phyloP scores from a whole-genome alignment of 1,140 invertebrate species.

The Papilio xuthus region DNA sequence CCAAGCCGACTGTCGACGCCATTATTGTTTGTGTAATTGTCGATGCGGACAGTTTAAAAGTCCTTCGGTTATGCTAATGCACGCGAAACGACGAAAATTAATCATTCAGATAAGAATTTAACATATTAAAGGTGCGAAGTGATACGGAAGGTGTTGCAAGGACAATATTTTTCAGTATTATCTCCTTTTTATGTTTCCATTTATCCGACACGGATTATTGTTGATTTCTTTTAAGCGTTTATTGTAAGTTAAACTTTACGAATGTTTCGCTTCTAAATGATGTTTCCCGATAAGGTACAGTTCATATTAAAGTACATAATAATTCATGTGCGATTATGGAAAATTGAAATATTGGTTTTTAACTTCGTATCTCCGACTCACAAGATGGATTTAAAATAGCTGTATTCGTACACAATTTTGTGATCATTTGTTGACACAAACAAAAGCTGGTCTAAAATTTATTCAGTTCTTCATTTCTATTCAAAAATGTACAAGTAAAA shows the following conservation, averaged over 20 bases:
- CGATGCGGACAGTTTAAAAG: slow-evolving; percentile 51
- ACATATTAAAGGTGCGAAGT: slow-evolving; percentile 23
- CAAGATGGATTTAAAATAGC: slow-evolving; percentile 17
- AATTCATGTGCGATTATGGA: slow-evolving; percentile 30
- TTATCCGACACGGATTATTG: slow-evolving; percentile 14
- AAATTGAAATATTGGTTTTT: neutral
- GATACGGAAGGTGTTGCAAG: slow-evolving; percentile 10
- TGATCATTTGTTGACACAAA: neutral
- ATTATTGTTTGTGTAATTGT: slow-evolving; percentile 72
- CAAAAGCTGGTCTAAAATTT: no score
- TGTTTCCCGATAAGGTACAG: slow-evolving; percentile 15
- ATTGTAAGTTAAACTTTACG: neutral
- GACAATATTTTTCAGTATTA: slow-evolving; percentile 23
- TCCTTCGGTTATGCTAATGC: slow-evolving; percentile 64
- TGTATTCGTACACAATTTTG: slow-evolving; percentile 2
- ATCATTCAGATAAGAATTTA: slow-evolving; percentile 56
- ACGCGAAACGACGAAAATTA: slow-evolving; percentile 53
- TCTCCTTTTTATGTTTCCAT: neutral
- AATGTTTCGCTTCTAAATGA: slow-evolving; percentile 7
- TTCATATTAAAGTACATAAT: slow-evolving; percentile 11
- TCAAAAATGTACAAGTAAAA: neutral
- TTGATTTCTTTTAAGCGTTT: slow-evolving; percentile 27
- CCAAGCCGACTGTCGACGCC: slow-evolving; percentile 53
- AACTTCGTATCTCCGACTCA: neutral
- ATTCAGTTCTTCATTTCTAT: neutral